A percentile compares a stretch with the other conserved stretches of the same genome.
These are phyloP conservation scores for Phenganax stokvisi DNA, from an alignment of 92 coral and sea anemone species.

Conservation along the genomic window DNA sequence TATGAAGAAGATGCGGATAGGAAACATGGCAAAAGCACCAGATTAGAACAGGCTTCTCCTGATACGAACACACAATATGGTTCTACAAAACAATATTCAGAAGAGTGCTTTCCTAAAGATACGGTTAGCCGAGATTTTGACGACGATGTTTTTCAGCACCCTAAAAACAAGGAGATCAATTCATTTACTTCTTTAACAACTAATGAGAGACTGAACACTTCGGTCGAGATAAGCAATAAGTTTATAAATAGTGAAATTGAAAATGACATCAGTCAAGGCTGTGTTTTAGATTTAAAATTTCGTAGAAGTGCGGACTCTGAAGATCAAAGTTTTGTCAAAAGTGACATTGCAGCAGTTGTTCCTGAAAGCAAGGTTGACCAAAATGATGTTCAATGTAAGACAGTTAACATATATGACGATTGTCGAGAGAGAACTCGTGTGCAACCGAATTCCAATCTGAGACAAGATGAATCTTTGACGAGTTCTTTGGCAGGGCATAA, in stretches of 20 bases:
- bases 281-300: not conserved
- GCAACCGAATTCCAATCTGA: not conserved
- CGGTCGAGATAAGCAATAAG: not conserved
- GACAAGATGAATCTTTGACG: not conserved
- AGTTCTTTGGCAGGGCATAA: not conserved
- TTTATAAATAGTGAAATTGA: not conserved
- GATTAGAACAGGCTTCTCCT: not conserved
- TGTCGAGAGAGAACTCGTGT: not conserved
- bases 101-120: not conserved
- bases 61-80: not conserved
- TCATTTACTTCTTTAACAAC: slow-evolving; percentile 3
- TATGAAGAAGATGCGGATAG: not conserved
- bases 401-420: not conserved
- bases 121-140: not conserved
- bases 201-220: not conserved
- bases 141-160: not conserved
- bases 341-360: not conserved
- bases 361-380: not conserved
- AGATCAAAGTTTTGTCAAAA: not conserved
- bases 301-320: not conserved
- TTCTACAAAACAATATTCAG: not conserved
- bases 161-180: not conserved
- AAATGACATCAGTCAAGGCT: not conserved
- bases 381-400: slow-evolving; percentile 4
- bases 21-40: not conserved